Evolutionary conservation across 1,140 invertebrate genomes (phyloP).

Genomic region (Dendroctonus valens): DNA sequence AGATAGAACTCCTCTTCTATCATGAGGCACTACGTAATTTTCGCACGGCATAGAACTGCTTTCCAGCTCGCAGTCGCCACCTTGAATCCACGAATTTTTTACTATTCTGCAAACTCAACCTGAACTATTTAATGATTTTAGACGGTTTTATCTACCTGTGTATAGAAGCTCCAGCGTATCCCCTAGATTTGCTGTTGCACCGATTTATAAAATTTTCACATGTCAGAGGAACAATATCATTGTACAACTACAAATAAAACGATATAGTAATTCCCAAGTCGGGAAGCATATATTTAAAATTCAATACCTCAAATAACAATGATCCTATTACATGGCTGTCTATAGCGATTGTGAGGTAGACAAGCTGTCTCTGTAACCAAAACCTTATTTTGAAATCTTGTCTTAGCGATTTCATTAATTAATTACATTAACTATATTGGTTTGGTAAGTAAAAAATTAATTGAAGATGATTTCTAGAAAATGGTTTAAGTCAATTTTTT

Average conservation of each 20-base stretch:
- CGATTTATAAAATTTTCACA: conserved; percentile 54
- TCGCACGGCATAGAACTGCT: conserved; percentile 51
- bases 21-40: conserved; percentile 57
- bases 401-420: too few relatives aligned
- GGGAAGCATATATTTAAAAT: not conserved
- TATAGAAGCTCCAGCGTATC: conserved; percentile 52
- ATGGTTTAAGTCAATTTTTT: too few relatives aligned
- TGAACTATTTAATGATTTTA: conserved; percentile 4
- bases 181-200: conserved; percentile 48
- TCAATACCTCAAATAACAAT: conserved; percentile 53
- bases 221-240: conserved; percentile 54
- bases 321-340: conserved; percentile 50
- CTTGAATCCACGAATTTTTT: conserved; percentile 56
- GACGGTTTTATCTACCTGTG: conserved; percentile 45
- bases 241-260: conserved; percentile 50
- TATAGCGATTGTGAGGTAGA: conserved; percentile 53
- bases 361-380: conserved; percentile 54
- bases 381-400: not conserved
- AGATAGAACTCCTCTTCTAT: conserved; percentile 55
- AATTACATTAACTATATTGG: too few relatives aligned
- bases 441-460: conserved; percentile 39
- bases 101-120: conserved; percentile 53
- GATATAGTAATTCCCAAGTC: not conserved
- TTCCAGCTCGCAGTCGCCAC: conserved; percentile 52
- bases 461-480: conserved; percentile 17